Percentiles rank a stretch among this genome's conserved stretches.
phyloP scores from a whole-genome alignment of 2,113 vertebrate genomes.

The Odontophorus gujanensis region DNA sequence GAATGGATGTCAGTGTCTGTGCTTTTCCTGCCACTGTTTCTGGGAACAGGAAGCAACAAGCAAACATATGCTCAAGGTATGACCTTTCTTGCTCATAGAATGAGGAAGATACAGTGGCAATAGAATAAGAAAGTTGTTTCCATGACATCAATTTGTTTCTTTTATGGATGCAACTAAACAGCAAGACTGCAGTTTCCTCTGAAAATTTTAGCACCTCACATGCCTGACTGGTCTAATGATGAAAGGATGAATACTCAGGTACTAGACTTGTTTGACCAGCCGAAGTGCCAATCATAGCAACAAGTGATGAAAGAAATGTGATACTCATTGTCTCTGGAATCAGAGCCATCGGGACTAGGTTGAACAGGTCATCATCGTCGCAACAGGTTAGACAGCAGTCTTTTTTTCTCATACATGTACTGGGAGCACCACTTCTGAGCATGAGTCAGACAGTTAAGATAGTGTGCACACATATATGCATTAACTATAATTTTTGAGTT shows the following conservation, averaged over 20 bases:
- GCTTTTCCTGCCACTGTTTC: background rate
- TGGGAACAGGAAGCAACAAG: background rate
- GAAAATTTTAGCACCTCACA: rapidly evolving
- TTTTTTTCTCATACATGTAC: too few species aligned
- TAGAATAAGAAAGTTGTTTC: background rate
- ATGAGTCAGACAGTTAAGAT: background rate
- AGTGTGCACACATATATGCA: background rate
- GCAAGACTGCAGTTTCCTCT: background rate
- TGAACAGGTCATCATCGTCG: too few species aligned
- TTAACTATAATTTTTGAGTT: background rate
- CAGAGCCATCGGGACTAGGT: background rate
- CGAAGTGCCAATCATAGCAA: too few species aligned
- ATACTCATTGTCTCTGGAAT: background rate
- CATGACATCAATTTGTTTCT: background rate
- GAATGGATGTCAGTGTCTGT: too few species aligned
- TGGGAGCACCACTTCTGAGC: background rate
- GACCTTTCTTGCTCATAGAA: background rate
- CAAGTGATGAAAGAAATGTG: rapidly evolving
- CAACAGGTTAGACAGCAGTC: too few species aligned
- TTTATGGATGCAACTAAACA: background rate
- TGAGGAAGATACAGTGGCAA: background rate
- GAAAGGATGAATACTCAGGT: too few species aligned
- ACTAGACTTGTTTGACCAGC: too few species aligned
- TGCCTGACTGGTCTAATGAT: background rate
- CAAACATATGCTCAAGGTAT: background rate